These are phyloP conservation scores for Willowsia nigromaculata DNA, from an alignment of 2,888 invertebrate species.

Conservation along the genomic window DNA sequence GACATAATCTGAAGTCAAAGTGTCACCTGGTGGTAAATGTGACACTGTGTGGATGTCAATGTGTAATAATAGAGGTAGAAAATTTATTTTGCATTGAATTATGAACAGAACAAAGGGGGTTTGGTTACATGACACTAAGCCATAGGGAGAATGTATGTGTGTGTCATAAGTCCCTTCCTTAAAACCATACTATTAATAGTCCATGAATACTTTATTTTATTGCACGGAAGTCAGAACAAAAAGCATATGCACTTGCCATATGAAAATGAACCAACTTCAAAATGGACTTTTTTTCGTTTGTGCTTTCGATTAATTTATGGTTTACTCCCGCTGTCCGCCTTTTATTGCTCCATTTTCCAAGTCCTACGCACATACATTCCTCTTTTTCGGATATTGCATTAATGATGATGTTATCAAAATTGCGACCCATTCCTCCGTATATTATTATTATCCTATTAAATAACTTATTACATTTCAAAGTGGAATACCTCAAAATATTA, in stretches of 20 bases:
- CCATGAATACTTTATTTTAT: neutral
- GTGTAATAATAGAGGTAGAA: neutral
- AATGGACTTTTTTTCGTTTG: neutral
- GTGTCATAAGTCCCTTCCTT: neutral
- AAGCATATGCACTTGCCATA: neutral
- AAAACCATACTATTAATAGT: neutral
- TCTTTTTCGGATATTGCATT: neutral
- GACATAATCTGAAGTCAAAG: neutral
- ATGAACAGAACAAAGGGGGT: neutral
- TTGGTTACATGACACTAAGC: neutral
- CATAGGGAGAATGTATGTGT: neutral
- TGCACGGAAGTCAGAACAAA: neutral
- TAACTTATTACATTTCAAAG: neutral
- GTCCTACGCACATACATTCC: neutral
- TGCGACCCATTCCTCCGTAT: neutral
- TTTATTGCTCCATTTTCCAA: conserved; percentile 1
- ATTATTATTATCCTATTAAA: neutral
- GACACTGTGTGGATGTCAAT: neutral
- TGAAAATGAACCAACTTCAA: neutral
- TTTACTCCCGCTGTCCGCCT: neutral
- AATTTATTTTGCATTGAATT: neutral
- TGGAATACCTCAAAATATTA: neutral
- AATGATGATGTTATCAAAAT: neutral
- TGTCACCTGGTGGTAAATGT: neutral
- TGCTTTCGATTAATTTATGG: neutral